phyloP scores from a whole-genome alignment of 2,888 invertebrate species.

The Opisthograptis luteolata region DNA sequence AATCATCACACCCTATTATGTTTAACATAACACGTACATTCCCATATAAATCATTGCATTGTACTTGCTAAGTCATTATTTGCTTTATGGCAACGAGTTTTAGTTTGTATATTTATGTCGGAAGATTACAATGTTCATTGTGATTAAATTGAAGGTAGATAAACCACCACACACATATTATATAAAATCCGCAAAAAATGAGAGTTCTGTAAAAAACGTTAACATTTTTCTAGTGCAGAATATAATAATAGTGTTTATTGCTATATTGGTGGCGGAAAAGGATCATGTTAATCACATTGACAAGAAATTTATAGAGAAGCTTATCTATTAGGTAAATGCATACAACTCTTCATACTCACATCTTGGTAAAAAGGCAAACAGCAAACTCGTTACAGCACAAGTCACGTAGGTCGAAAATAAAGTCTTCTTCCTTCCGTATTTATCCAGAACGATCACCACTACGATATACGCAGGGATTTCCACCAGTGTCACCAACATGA shows the following conservation, averaged over 20 bases:
- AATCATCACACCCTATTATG: slow-evolving; percentile 25
- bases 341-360: slow-evolving; percentile 66
- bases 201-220: too few relatives aligned
- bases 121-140: slow-evolving; percentile 6
- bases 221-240: too few relatives aligned
- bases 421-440: slow-evolving; percentile 86
- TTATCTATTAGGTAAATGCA: too few relatives aligned
- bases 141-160: slow-evolving; percentile 16
- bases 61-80: slow-evolving; percentile 4
- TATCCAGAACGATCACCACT: slow-evolving; percentile 87
- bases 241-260: too few relatives aligned
- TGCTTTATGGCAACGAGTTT: neutral
- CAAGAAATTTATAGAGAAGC: too few relatives aligned
- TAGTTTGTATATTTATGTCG: slow-evolving; percentile 4
- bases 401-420: slow-evolving; percentile 85
- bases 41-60: slow-evolving; percentile 18
- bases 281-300: too few relatives aligned
- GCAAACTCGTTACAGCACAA: slow-evolving; percentile 85
- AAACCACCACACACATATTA: too few relatives aligned
- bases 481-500: slow-evolving; percentile 86
- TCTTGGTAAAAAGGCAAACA: slow-evolving; percentile 85
- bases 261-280: too few relatives aligned
- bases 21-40: slow-evolving; percentile 24
- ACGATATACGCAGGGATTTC: slow-evolving; percentile 90
- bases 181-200: too few relatives aligned